These are phyloP conservation scores for Capitella teleta DNA, from an alignment of 1,140 invertebrate genomes.

Conservation along the genomic window DNA sequence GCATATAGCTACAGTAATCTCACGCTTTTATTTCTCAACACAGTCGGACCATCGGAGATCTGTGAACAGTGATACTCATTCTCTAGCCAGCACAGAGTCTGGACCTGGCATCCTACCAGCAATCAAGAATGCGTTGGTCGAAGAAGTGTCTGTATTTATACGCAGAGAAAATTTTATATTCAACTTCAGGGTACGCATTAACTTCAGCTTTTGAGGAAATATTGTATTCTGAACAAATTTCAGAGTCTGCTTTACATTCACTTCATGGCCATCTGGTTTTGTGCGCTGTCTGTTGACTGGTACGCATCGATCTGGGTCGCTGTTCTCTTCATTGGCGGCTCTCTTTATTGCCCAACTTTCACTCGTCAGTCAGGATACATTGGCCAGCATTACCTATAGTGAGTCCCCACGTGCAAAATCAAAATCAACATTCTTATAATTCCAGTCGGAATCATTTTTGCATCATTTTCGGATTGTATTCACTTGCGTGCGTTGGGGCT, in stretches of 20 bases:
- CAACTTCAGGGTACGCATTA: slow-evolving; percentile 21
- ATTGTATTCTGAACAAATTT: slow-evolving; percentile 1
- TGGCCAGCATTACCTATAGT: slow-evolving; percentile 14
- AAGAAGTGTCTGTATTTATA: slow-evolving; percentile 24
- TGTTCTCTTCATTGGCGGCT: slow-evolving; percentile 10
- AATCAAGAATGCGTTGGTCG: slow-evolving; percentile 25
- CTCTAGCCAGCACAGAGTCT: too few species aligned
- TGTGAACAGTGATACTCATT: too few species aligned
- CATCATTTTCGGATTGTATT: slow-evolving; percentile 14
- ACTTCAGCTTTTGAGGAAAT: neutral
- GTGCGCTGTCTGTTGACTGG: slow-evolving; percentile 25
- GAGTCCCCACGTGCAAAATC: too few species aligned
- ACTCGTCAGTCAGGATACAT: slow-evolving; percentile 28
- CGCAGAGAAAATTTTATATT: slow-evolving; percentile 23
- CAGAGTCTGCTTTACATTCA: slow-evolving; percentile 29
- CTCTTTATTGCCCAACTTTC: slow-evolving; percentile 20
- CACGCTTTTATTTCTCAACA: too few species aligned
- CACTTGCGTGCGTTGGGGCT: slow-evolving; percentile 17
- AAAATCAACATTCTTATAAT: too few species aligned
- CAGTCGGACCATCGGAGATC: too few species aligned
- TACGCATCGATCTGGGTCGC: slow-evolving; percentile 25
- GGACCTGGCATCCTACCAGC: slow-evolving; percentile 17
- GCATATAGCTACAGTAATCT: too few species aligned
- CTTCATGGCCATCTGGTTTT: slow-evolving; percentile 19
- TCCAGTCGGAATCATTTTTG: slow-evolving; percentile 17